Conservation (phyloP, 2,797 vertebrate species). For the Ataeniobius toweri region DNA sequence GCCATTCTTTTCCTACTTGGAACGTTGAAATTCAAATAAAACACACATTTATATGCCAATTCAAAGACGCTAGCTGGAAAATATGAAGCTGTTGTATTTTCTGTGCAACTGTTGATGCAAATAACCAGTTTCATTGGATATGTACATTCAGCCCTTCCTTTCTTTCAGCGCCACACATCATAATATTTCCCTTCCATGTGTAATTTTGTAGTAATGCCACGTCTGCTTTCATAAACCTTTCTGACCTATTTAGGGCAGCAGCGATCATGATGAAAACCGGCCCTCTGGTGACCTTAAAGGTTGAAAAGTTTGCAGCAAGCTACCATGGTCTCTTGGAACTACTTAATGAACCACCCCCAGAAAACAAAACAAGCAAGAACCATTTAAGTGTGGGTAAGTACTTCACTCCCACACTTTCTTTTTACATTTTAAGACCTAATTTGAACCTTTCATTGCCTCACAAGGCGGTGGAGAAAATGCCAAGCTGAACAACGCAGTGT, state of each 20-base stretch:
- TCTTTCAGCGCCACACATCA: not conserved
- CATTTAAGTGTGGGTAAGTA: not conserved
- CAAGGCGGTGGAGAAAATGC: conserved; percentile 70
- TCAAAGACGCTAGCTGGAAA: not conserved
- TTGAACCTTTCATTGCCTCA: conserved; percentile 20
- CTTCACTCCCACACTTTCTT: not conserved
- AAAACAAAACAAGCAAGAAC: conserved; percentile 80
- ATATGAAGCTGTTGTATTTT: too few species aligned
- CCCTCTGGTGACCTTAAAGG: conserved; percentile 88
- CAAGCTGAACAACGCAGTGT: conserved; percentile 79
- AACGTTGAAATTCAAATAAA: not conserved
- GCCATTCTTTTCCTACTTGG: not conserved
- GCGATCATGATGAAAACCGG: conserved; percentile 92
- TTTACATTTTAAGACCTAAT: conserved; percentile 59
- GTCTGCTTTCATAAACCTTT: not conserved
- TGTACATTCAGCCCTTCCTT: not conserved
- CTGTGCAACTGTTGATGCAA: too few species aligned
- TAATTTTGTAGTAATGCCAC: not conserved
- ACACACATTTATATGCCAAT: not conserved
- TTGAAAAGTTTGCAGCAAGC: conserved; percentile 90
- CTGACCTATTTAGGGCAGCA: conserved; percentile 82
- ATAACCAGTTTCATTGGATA: not conserved
- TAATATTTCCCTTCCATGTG: not conserved
- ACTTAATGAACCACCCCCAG: conserved; percentile 81
- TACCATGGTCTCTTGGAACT: conserved; percentile 89